Percentiles rank a stretch among this genome's conserved stretches.
Evolutionary conservation across 2,113 vertebrate species (phyloP).

Genomic region (Syrmaticus mikado): DNA sequence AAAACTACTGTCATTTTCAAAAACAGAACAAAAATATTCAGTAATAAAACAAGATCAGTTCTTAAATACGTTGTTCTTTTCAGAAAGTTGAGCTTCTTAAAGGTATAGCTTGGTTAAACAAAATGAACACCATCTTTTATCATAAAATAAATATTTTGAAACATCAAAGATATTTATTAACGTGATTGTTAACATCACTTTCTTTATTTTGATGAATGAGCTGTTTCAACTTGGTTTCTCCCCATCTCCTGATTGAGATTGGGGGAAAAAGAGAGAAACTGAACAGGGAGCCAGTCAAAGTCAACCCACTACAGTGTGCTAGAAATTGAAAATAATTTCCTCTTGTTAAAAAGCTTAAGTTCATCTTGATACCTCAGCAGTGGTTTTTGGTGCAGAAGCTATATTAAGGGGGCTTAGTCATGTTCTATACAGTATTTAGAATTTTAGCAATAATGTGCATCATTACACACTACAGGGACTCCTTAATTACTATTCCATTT

Average conservation of each 20-base stretch:
- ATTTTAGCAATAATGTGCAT: not conserved
- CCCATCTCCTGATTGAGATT: fast-evolving
- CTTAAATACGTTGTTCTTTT: not conserved
- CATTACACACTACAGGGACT: not conserved
- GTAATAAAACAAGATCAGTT: not conserved
- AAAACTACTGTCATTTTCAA: not conserved
- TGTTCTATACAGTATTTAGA: not conserved
- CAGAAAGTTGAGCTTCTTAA: not conserved
- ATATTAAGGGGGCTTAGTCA: not conserved
- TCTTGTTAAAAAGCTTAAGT: not conserved
- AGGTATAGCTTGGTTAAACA: not conserved
- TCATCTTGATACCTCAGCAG: not conserved
- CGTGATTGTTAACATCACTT: not conserved
- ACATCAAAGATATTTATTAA: not conserved
- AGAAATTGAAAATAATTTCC: not conserved
- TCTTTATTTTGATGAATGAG: not conserved
- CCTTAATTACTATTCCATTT: not conserved
- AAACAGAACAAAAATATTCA: not conserved
- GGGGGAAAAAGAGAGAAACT: not conserved
- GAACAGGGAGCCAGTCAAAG: fast-evolving
- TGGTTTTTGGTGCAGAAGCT: not conserved
- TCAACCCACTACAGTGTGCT: not conserved
- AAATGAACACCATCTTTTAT: not conserved
- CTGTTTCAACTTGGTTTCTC: not conserved
- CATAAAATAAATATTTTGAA: not conserved